Evolutionary conservation across 2,113 vertebrate genomes (phyloP).

Genomic region (Oreochromis spilurus): DNA sequence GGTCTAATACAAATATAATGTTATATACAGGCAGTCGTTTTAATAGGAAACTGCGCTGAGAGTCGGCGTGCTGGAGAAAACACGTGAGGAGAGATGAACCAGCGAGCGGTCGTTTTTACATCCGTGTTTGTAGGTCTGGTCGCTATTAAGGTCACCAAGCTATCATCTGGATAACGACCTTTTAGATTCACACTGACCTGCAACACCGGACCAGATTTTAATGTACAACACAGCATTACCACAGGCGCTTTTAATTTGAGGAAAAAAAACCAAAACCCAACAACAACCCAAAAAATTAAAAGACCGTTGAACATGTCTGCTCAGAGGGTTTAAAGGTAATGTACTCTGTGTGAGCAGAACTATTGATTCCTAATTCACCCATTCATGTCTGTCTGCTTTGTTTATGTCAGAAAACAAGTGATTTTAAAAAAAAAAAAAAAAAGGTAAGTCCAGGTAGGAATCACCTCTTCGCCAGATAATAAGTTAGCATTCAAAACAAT

Average conservation of each 20-base stretch:
- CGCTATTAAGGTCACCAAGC: conserved; percentile 43
- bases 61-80: conserved; percentile 39
- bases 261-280: background rate
- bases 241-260: background rate
- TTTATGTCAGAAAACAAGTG: conserved; percentile 31
- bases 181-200: conserved; percentile 41
- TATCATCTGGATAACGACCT: conserved; percentile 26
- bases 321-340: conserved; percentile 3
- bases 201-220: conserved; percentile 34
- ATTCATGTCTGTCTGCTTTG: conserved; percentile 35
- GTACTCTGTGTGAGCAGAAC: conserved; percentile 10
- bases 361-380: background rate
- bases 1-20: conserved; percentile 53
- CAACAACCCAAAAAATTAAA: background rate
- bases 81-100: conserved; percentile 39
- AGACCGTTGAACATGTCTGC: background rate
- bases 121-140: conserved; percentile 47
- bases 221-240: conserved; percentile 29
- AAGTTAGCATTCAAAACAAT: conserved; percentile 71
- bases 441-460: conserved; percentile 31
- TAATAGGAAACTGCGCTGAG: conserved; percentile 40
- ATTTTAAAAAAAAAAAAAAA: conserved; percentile 27
- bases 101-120: conserved; percentile 25
- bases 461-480: conserved; percentile 43
- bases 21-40: conserved; percentile 59